A percentile compares a stretch with the other conserved stretches of the same genome.
phyloP scores from a whole-genome alignment of 2,797 vertebrate genomes.

The Scolopax bukidnonensis region DNA sequence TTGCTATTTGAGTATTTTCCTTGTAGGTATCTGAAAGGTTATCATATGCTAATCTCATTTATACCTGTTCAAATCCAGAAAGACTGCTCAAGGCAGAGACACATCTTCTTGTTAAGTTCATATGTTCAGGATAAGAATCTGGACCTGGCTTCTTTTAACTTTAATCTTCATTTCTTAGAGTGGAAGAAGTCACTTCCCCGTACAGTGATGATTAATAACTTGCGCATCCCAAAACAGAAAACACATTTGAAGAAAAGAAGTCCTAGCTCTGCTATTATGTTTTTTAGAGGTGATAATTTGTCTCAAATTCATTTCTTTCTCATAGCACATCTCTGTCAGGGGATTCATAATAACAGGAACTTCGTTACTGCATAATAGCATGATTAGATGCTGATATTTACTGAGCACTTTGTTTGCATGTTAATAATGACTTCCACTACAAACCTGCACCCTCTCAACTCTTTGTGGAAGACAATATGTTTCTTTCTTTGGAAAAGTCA shows the following conservation, averaged over 20 bases:
- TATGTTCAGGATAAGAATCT: neutral
- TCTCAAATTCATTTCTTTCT: slow-evolving; percentile 6
- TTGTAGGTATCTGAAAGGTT: neutral
- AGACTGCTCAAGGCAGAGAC: neutral
- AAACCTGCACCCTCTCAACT: neutral
- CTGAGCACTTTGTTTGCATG: neutral
- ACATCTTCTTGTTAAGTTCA: neutral
- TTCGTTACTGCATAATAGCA: neutral
- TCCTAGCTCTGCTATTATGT: neutral
- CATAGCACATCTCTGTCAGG: neutral
- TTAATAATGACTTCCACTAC: neutral
- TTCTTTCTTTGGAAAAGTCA: neutral
- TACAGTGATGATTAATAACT: neutral
- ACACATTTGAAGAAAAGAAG: neutral
- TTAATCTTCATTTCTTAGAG: neutral
- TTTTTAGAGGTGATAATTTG: neutral
- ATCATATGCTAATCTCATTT: neutral
- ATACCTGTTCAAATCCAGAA: neutral
- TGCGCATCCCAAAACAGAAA: neutral
- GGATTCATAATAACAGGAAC: neutral
- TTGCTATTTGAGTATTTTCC: neutral
- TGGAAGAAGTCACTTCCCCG: neutral
- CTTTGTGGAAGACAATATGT: neutral
- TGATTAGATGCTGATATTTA: neutral
- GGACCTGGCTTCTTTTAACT: neutral